A percentile compares a stretch with the other conserved stretches of the same genome.
Conservation (phyloP, 2,888 invertebrate genomes). For the Microctonus aethiopoides region DNA sequence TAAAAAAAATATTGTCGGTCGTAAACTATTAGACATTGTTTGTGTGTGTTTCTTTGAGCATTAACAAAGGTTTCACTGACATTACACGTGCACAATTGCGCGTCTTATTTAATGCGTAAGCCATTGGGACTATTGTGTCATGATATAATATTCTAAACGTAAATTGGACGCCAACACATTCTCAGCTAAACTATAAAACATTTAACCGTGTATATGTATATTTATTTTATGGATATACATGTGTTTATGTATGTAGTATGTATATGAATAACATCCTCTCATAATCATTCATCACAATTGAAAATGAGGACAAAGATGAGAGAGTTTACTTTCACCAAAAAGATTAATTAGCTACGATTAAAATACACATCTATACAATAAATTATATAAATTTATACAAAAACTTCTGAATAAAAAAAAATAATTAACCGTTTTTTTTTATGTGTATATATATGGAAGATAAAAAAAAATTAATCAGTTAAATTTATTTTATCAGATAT, state of each 20-base stretch:
- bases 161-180: neutral
- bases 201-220: neutral
- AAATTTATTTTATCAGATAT: too few relatives aligned
- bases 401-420: neutral
- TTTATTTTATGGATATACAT: neutral
- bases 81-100: conserved; percentile 11
- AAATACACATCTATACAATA: neutral
- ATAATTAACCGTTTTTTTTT: too few relatives aligned
- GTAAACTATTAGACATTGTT: neutral
- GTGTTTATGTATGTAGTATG: neutral
- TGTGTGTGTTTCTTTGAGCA: conserved; percentile 50
- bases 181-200: neutral
- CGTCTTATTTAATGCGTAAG: conserved; percentile 11
- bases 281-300: conserved; percentile 24
- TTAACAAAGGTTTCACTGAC: conserved; percentile 48
- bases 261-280: conserved; percentile 22
- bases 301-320: conserved; percentile 28
- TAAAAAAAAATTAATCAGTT: too few relatives aligned
- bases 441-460: too few relatives aligned
- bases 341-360: conserved; percentile 60
- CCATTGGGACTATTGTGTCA: neutral
- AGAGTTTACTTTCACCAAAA: conserved; percentile 47
- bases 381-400: neutral
- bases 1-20: neutral
- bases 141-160: neutral